Evolutionary conservation across 2,888 invertebrate species (phyloP), one percentile per base, ranked within the genome.

Genomic region (Luperina testacea): DNA sequence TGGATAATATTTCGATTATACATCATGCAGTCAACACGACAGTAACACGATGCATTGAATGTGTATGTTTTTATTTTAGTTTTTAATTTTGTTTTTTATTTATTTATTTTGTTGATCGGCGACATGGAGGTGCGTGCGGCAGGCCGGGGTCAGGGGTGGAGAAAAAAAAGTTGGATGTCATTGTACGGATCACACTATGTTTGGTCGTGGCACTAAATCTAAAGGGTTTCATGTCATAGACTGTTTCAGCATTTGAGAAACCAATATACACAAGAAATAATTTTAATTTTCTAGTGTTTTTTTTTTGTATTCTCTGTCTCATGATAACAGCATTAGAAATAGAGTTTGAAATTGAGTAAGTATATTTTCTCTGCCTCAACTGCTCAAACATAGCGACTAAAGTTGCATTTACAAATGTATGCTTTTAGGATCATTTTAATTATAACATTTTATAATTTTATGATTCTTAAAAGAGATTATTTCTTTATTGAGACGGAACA

Each of bases 11-110:
- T 93, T 93, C 95, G 93, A 95, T 94, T 94, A 92, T 93, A 95
- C 96, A 95, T 93, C 97, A 97, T 97, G 96, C 97, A 95, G 95
- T 96, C 95, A 95, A 97, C 94, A 95, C 95, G 96, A 96, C 95
- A 96, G 90, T 91, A 90, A 96, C 96, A 96, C 95, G 96, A 97
- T 97, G 96, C 96, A 94, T 89, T 91, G 45, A 91, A 94, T 95
- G 95, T 96, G 94, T 95, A 94, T 95, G 94, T 94, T 94, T 94
- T 93, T 57, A 94, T 94, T 94, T 93, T 93, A 11, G 13, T 87
- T 79, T 87, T 92, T 89, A 85, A 87, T 89, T 87, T 84, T 85
- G 78, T 87, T 87, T 86, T 89, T 83, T 85, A 90, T 89, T 89
- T 63, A 87, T 90, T 91, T 92, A 48, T 48, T 92, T 92, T 94